Evolutionary conservation across 2,113 vertebrate species (phyloP).

Genomic region (Tringa solitaria): DNA sequence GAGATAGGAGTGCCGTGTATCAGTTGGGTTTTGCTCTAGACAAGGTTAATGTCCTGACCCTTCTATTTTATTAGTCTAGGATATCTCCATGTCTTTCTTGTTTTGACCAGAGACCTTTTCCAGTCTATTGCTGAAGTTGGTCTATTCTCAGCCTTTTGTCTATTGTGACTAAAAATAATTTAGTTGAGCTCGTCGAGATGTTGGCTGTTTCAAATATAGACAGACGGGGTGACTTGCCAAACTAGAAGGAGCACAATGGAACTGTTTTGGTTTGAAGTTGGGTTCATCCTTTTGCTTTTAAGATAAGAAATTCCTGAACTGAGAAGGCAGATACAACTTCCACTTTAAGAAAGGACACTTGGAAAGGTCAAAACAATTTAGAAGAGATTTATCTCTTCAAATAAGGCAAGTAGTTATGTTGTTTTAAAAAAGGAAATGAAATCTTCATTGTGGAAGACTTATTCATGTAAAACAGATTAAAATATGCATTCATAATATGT

Average conservation of each 20-base stretch:
- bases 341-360: slow-evolving; percentile 38
- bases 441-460: slow-evolving; percentile 65
- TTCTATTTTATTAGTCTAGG: background rate
- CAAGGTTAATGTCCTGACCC: slow-evolving; percentile 21
- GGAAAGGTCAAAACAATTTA: slow-evolving; percentile 71
- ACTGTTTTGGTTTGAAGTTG: slow-evolving; percentile 16
- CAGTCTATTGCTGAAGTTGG: background rate
- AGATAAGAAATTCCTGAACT: slow-evolving; percentile 57
- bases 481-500: slow-evolving; percentile 74
- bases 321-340: slow-evolving; percentile 31
- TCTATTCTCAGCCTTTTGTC: slow-evolving; percentile 33
- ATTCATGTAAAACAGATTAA: slow-evolving; percentile 74
- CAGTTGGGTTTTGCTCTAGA: background rate
- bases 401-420: slow-evolving; percentile 63
- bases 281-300: slow-evolving; percentile 33
- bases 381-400: slow-evolving; percentile 59
- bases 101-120: background rate
- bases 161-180: slow-evolving; percentile 32
- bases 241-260: background rate
- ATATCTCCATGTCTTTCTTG: background rate
- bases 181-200: slow-evolving; percentile 5
- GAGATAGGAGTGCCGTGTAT: background rate
- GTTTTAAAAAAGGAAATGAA: slow-evolving; percentile 69
- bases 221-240: slow-evolving; percentile 11
- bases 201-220: slow-evolving; percentile 3